phyloP scores from a whole-genome alignment of 2,888 invertebrate genomes.

The Chirona hameri region DNA sequence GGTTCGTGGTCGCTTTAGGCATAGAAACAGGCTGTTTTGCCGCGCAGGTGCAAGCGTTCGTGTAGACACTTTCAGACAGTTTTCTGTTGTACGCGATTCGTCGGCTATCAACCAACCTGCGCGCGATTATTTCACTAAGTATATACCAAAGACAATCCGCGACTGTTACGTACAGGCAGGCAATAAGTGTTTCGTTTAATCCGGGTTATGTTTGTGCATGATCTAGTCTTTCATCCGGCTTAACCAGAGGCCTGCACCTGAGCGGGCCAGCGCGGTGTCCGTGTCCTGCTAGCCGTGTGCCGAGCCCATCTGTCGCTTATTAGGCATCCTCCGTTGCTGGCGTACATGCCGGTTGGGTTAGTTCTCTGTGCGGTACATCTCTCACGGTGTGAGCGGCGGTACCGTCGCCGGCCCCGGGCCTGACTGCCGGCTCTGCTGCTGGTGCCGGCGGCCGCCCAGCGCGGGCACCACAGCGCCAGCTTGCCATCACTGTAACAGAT shows the following conservation, averaged over 20 bases:
- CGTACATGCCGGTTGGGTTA: not conserved
- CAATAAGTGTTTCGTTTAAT: not conserved
- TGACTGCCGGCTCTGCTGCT: not conserved
- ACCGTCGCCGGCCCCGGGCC: not conserved
- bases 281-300: not conserved
- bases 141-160: conserved; percentile 24
- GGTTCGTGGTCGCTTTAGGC: conserved; percentile 12
- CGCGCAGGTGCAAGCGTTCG: not conserved
- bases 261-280: not conserved
- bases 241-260: not conserved
- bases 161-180: not conserved
- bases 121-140: not conserved
- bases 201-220: conserved; percentile 24
- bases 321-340: not conserved
- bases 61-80: not conserved
- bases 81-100: not conserved
- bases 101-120: not conserved
- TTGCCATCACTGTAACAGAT: not conserved
- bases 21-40: not conserved
- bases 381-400: not conserved
- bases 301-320: not conserved
- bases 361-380: not conserved
- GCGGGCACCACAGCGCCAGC: not conserved
- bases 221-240: conserved; percentile 26
- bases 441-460: not conserved